Base-by-base conservation (phyloP, 1,140 invertebrate genomes). In the Drosophila sp. region DNA sequence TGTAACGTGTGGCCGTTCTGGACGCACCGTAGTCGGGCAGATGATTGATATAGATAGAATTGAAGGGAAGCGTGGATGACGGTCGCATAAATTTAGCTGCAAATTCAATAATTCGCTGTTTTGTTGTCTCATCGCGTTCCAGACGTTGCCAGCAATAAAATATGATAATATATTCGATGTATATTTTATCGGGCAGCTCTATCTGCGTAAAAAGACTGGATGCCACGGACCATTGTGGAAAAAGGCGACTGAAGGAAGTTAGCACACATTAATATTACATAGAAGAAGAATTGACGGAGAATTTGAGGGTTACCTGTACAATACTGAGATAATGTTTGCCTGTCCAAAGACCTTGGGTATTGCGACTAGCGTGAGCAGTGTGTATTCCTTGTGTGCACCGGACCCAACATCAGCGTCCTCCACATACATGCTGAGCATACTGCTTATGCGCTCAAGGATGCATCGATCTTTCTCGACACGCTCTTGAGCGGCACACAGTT, bases 61-160 rank as follows among this genome's bases (percentile, higher is more conserved):
- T 83, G 3, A 38, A 57, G 8, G 46, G 48, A 11, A 90, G 63
- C 0, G 79, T 62, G 2, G 46, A 45, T 5, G 82, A 46, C 7
- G 87, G 87, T 25, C 82, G 56, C 87, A 90, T 90, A 58, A 90
- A 90, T 32, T 62, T 87, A 0, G 58, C 66, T 0, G 87, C 87
- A 72, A 90, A 90, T 5, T 87, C 74, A 40, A 80, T 63, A 8
- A 90, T 87, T 2, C 65, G 67, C 50, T 83, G 62, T 9, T 57
- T 78, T 5, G 62, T 69, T 7, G 21, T 14, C 25, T 75, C 73
- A 34, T 90, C 75, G 4, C 67, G 67, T 57, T 80, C 76, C n/a
- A 90, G 63, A 16, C 73, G 57, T 40, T 83, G 80, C 87, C 87
- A 90, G 56, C 87, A 90, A 64, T 89, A 90, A 61, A 90, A 86